phyloP scores from a whole-genome alignment of 2,113 vertebrate species.

The Laticauda colubrina region DNA sequence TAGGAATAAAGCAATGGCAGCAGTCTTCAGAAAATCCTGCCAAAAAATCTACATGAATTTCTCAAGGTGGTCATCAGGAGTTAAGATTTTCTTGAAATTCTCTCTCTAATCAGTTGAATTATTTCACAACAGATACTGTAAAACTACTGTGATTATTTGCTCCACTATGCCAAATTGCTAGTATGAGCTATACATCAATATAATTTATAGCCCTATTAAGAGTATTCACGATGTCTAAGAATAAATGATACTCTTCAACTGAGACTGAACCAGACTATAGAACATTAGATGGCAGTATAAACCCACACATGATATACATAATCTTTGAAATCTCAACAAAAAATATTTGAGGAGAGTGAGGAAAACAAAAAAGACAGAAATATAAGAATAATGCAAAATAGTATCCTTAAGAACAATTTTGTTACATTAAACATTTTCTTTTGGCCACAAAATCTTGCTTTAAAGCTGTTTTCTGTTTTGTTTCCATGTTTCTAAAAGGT shows the following conservation, averaged over 20 bases:
- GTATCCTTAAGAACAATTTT: constrained; percentile 10
- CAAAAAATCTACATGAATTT: neutral
- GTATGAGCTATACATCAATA: neutral
- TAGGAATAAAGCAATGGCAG: neutral
- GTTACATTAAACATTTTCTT: neutral
- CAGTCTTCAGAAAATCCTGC: neutral
- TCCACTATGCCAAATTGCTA: neutral
- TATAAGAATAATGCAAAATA: neutral
- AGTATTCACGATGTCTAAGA: neutral
- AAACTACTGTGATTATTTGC: neutral
- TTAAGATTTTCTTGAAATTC: neutral
- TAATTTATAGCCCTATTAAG: neutral
- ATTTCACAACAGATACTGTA: neutral
- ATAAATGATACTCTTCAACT: neutral
- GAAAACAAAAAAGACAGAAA: neutral
- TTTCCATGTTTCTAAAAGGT: neutral
- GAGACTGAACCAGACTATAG: neutral
- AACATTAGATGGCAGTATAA: constrained; percentile 69
- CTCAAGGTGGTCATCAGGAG: neutral
- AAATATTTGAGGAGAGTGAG: neutral
- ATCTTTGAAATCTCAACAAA: constrained; percentile 22
- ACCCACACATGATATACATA: constrained; percentile 16
- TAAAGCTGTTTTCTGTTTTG: constrained; percentile 14
- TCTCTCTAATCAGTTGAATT: neutral
- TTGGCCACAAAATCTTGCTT: neutral